phyloP scores from a whole-genome alignment of 2,888 invertebrate genomes.

The Desoria tigrina region DNA sequence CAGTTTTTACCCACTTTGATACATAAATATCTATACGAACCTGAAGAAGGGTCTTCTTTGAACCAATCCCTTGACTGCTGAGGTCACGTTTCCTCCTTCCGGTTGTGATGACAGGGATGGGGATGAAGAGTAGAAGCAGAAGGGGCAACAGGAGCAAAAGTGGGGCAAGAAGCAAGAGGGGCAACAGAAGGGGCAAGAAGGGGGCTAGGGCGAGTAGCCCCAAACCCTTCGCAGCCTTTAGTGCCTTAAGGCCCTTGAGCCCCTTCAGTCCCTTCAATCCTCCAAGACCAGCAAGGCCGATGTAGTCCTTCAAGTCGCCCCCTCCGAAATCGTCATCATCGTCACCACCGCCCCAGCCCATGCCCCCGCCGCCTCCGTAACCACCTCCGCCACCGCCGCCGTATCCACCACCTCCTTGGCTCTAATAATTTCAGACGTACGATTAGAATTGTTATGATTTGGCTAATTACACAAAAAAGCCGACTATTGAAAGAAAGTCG shows the following conservation, averaged over 20 bases:
- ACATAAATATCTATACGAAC: too few relatives aligned
- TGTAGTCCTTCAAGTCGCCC: conserved; percentile 44
- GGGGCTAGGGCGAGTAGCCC: conserved; percentile 42
- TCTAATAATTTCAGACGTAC: too few relatives aligned
- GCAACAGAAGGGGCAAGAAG: conserved; percentile 32
- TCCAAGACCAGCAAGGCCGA: conserved; percentile 44
- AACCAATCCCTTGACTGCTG: conserved; percentile 2
- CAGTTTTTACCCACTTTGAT: too few relatives aligned
- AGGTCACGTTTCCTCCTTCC: conserved; percentile 32
- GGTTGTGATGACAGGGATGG: conserved; percentile 42
- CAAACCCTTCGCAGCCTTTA: conserved; percentile 43
- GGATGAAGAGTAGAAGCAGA: conserved; percentile 42
- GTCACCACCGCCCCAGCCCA: conserved; percentile 39
- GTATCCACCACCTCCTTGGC: conserved; percentile 19
- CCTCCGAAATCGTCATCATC: conserved; percentile 40
- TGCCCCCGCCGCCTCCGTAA: background rate
- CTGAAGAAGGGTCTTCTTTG: conserved; percentile 43
- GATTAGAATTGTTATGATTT: conserved; percentile 6
- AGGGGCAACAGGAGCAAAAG: conserved; percentile 35
- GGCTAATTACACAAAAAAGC: too few relatives aligned
- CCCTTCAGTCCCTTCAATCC: conserved; percentile 46
- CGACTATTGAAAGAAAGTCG: too few relatives aligned
- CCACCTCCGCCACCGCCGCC: conserved; percentile 19
- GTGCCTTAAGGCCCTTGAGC: conserved; percentile 47
- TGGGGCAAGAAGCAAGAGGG: conserved; percentile 32